Percentiles rank a stretch among this genome's conserved stretches.
Conservation (phyloP, 2,888 invertebrate genomes). For the Bembecia ichneumoniformis region DNA sequence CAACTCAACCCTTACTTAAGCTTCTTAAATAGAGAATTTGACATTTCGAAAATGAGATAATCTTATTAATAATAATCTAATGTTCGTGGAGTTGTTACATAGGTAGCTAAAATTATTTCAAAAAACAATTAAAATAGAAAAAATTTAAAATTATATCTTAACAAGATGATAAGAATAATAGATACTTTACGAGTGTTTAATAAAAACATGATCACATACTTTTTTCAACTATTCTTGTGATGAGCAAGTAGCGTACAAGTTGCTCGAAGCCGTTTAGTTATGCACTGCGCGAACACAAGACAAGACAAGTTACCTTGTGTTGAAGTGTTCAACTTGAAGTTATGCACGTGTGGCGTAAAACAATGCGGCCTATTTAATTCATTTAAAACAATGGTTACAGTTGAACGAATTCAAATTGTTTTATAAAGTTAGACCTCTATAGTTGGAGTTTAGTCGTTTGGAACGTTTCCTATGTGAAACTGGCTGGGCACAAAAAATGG, state of each 20-base stretch:
- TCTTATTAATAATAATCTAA: too few species aligned
- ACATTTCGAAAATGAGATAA: too few species aligned
- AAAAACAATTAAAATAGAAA: too few species aligned
- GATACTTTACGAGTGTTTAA: too few species aligned
- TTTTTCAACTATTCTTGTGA: too few species aligned
- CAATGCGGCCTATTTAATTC: constrained; percentile 32
- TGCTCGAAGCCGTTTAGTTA: constrained; percentile 34
- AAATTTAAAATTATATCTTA: too few species aligned
- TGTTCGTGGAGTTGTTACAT: too few species aligned
- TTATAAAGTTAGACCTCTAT: neutral
- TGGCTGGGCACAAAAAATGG: neutral
- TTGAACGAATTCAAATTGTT: constrained; percentile 6
- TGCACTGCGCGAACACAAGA: constrained; percentile 24
- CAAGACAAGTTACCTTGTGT: constrained; percentile 25
- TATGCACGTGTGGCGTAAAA: constrained; percentile 31
- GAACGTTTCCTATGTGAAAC: neutral
- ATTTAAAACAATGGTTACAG: constrained; percentile 7
- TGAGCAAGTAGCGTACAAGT: constrained; percentile 21
- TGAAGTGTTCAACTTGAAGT: constrained; percentile 27
- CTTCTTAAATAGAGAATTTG: too few species aligned
- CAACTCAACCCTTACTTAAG: too few species aligned
- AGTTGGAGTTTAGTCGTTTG: neutral
- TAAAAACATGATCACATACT: too few species aligned
- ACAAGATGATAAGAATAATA: too few species aligned
- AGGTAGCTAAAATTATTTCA: too few species aligned